Percentiles rank a stretch among this genome's conserved stretches.
phyloP scores from a whole-genome alignment of 2,113 vertebrate species.

The Pseudonaja textilis region DNA sequence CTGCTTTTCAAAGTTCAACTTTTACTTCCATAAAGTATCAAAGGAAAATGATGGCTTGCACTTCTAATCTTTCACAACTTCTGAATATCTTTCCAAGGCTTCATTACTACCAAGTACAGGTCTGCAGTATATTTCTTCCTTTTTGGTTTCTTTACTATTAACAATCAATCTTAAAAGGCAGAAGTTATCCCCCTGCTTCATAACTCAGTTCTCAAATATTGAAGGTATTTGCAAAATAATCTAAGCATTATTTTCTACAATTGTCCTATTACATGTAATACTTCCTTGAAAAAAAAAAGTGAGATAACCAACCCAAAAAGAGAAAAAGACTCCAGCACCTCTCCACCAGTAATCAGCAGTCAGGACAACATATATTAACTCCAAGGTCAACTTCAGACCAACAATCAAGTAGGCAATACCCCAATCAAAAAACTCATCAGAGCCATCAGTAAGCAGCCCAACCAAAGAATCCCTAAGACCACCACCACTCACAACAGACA shows the following conservation, averaged over 20 bases:
- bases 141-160: background rate
- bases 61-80: background rate
- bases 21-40: background rate
- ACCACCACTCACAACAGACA: too few species aligned
- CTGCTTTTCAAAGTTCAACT: background rate
- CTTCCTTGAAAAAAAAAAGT: background rate
- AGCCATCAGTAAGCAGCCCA: too few species aligned
- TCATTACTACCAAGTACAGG: background rate
- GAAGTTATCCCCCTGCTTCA: background rate
- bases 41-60: background rate
- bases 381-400: too few species aligned
- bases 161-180: background rate
- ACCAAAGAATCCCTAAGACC: too few species aligned
- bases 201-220: background rate
- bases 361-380: too few species aligned
- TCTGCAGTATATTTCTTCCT: background rate
- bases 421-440: too few species aligned
- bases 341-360: too few species aligned
- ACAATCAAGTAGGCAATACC: too few species aligned
- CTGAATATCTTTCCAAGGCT: background rate
- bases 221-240: background rate
- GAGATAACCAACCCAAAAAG: too few species aligned
- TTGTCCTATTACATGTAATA: background rate
- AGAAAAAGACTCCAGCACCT: too few species aligned
- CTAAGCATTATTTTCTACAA: background rate